Conservation (phyloP, 1,140 invertebrate genomes). For the Bombus impatiens region DNA sequence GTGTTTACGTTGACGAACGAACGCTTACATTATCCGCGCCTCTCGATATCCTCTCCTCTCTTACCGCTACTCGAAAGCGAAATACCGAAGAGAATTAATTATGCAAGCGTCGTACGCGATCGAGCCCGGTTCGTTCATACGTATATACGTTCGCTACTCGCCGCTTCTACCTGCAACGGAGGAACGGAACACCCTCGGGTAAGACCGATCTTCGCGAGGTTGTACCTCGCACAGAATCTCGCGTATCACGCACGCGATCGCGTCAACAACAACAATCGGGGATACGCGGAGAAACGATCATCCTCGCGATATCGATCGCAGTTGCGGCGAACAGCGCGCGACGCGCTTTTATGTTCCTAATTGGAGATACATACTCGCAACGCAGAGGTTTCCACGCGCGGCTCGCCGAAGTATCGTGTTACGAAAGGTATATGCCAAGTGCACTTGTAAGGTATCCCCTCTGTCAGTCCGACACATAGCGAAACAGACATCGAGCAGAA, state of each 20-base stretch:
- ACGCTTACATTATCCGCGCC: neutral
- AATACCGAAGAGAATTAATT: conserved; percentile 28
- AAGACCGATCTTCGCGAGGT: neutral
- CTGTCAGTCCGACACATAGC: conserved; percentile 23
- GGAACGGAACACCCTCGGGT: no score
- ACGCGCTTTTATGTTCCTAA: conserved; percentile 48
- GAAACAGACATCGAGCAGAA: conserved; percentile 31
- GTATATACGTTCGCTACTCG: neutral
- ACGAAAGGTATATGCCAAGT: conserved; percentile 55
- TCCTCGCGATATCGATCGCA: conserved; percentile 31
- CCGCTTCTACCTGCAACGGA: no score
- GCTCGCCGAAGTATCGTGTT: conserved; percentile 52
- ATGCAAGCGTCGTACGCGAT: conserved; percentile 31
- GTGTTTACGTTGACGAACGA: conserved; percentile 38
- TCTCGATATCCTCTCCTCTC: neutral
- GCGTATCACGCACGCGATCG: neutral
- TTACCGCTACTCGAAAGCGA: neutral
- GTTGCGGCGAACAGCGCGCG: neutral
- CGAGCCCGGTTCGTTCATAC: neutral
- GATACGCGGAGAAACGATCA: neutral
- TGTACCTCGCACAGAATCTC: neutral
- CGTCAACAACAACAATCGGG: neutral
- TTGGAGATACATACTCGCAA: conserved; percentile 42
- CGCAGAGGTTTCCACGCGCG: conserved; percentile 57
- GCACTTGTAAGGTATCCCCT: conserved; percentile 55